Percentiles rank a stretch among this genome's conserved stretches.
Conservation (phyloP, 2,888 invertebrate genomes). For the Lepidocyrtoides sp. region DNA sequence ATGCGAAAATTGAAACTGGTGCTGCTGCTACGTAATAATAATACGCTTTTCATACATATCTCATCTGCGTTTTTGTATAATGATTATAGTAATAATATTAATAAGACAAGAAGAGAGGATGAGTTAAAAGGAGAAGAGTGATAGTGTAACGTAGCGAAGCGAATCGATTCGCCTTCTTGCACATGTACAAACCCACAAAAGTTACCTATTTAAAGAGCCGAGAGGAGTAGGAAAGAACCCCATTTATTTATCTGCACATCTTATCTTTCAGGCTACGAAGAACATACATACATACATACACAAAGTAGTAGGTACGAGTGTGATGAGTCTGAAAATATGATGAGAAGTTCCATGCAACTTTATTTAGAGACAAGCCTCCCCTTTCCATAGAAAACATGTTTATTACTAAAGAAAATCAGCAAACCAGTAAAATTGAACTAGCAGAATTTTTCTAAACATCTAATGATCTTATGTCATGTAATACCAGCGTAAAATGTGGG, state of each 20-base stretch:
- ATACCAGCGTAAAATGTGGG: no score
- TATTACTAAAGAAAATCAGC: no score
- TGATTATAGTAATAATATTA: not conserved
- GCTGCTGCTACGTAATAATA: not conserved
- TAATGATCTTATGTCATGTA: no score
- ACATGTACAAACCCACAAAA: not conserved
- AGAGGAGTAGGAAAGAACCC: not conserved
- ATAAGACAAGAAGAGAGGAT: not conserved
- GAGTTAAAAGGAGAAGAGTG: constrained; percentile 1
- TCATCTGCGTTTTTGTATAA: not conserved
- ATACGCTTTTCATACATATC: not conserved
- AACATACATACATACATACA: no score
- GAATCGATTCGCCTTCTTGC: constrained; percentile 29
- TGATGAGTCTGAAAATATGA: not conserved
- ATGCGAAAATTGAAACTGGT: constrained; percentile 23
- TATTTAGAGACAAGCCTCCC: no score
- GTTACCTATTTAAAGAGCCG: not conserved
- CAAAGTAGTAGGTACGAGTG: not conserved
- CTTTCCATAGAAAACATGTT: no score
- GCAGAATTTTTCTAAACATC: no score
- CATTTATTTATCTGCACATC: not conserved
- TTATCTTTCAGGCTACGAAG: not conserved
- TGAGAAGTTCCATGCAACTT: not conserved
- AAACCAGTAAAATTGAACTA: no score
- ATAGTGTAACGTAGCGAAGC: constrained; percentile 57